Percentiles rank a stretch among this genome's conserved stretches.
These are phyloP conservation scores for Spilarctia lutea DNA, from an alignment of 2,888 invertebrate species.

Conservation along the genomic window DNA sequence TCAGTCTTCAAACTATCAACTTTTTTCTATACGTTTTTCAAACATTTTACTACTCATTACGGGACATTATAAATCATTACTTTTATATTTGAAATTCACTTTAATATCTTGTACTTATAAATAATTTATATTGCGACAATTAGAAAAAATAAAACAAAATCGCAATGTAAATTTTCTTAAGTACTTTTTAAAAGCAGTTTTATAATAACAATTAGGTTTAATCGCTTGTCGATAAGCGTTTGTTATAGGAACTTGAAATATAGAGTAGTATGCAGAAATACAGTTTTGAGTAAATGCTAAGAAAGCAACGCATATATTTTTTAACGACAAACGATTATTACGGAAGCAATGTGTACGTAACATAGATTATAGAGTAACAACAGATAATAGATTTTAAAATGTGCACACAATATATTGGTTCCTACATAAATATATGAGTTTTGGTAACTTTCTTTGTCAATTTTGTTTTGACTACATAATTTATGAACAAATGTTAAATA, in stretches of 20 bases:
- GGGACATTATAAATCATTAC: neutral
- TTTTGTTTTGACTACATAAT: slow-evolving; percentile 3
- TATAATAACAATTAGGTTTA: slow-evolving; percentile 8
- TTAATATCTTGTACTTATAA: slow-evolving; percentile 7
- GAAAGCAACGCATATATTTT: neutral
- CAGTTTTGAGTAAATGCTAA: neutral
- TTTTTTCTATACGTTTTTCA: slow-evolving; percentile 8
- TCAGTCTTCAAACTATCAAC: slow-evolving; percentile 58
- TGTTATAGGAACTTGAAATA: slow-evolving; percentile 5
- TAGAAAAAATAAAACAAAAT: neutral
- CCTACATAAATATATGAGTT: slow-evolving; percentile 15
- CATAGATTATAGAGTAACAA: slow-evolving; percentile 11
- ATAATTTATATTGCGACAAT: slow-evolving; percentile 7
- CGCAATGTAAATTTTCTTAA: slow-evolving; percentile 10
- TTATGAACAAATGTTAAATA: neutral
- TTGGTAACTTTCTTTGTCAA: slow-evolving; percentile 21
- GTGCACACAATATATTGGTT: slow-evolving; percentile 7
- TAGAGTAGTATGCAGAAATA: neutral
- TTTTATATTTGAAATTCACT: slow-evolving; percentile 3
- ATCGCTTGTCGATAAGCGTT: slow-evolving; percentile 12
- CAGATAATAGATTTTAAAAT: slow-evolving; percentile 8
- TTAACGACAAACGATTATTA: slow-evolving; percentile 34
- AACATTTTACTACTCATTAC: slow-evolving; percentile 1
- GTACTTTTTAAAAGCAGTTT: slow-evolving; percentile 5
- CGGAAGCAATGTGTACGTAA: slow-evolving; percentile 38